These are phyloP conservation scores for Marmota monax DNA, from an alignment of 2,113 vertebrate genomes.

Conservation along the genomic window DNA sequence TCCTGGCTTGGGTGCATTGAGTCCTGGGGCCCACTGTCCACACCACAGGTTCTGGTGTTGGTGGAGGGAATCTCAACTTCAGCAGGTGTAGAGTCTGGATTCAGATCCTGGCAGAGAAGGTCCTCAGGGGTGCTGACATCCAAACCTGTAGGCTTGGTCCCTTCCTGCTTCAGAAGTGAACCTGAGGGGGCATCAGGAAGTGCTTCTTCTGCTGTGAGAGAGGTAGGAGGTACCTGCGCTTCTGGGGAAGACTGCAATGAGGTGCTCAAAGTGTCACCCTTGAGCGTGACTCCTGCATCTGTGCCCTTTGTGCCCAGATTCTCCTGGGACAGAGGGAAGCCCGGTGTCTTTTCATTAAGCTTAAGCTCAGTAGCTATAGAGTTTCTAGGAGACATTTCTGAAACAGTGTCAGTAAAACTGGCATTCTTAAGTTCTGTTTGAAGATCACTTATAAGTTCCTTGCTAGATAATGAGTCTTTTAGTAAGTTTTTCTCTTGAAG, in stretches of 20 bases:
- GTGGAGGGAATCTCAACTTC: constrained; percentile 82
- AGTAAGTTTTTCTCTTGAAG: constrained; percentile 93
- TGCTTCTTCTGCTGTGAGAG: constrained; percentile 80
- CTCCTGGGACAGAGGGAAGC: constrained; percentile 80
- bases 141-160: constrained; percentile 72
- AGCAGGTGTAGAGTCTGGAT: constrained; percentile 74
- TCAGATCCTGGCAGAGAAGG: constrained; percentile 75
- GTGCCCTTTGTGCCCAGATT: constrained; percentile 76
- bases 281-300: constrained; percentile 82
- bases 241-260: constrained; percentile 78
- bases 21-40: constrained; percentile 46
- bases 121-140: constrained; percentile 79
- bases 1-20: constrained; percentile 56
- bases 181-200: constrained; percentile 72
- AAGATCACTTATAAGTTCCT: constrained; percentile 72
- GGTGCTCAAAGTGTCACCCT: constrained; percentile 62
- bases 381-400: constrained; percentile 85
- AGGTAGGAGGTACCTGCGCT: constrained; percentile 87
- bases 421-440: constrained; percentile 85
- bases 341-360: constrained; percentile 71
- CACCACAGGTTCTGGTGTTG: constrained; percentile 87
- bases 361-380: constrained; percentile 82
- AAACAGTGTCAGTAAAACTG: constrained; percentile 84
- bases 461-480: constrained; percentile 85
- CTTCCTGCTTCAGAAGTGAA: constrained; percentile 75